Conservation (phyloP, 2,113 vertebrate genomes). For the Morone chrysops region DNA sequence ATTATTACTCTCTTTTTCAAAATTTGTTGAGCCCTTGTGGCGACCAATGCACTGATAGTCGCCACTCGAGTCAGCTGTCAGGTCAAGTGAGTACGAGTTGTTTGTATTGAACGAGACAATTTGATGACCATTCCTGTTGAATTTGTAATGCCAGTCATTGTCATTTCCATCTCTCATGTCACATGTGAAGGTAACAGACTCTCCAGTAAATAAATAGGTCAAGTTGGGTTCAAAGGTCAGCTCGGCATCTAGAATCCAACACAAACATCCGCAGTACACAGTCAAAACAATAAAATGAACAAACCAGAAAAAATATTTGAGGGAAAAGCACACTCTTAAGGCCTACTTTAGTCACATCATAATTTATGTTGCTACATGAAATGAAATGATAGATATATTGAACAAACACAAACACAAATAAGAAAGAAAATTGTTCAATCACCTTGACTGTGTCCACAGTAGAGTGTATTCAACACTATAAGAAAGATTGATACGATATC, state of each 20-base stretch:
- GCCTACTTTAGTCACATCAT: background rate
- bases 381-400: background rate
- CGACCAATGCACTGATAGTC: background rate
- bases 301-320: too few relatives aligned
- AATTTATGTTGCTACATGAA: background rate
- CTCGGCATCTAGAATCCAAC: conserved; percentile 1
- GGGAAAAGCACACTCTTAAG: background rate
- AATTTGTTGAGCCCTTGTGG: background rate
- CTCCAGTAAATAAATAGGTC: conserved; percentile 13
- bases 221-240: conserved; percentile 27
- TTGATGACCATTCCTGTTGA: background rate
- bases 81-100: background rate
- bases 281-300: too few relatives aligned
- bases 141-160: conserved; percentile 1
- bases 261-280: background rate
- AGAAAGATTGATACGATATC: background rate
- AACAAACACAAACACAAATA: background rate
- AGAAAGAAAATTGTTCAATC: background rate
- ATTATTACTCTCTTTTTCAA: background rate
- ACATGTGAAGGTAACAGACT: conserved; percentile 32
- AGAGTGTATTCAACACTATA: conserved; percentile 7
- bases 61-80: background rate
- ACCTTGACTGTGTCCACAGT: conserved; percentile 2
- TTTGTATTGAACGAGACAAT: background rate
- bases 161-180: background rate